Percentiles rank a stretch among this genome's conserved stretches.
phyloP scores from a whole-genome alignment of 2,113 vertebrate species.

The Crocuta crocuta region DNA sequence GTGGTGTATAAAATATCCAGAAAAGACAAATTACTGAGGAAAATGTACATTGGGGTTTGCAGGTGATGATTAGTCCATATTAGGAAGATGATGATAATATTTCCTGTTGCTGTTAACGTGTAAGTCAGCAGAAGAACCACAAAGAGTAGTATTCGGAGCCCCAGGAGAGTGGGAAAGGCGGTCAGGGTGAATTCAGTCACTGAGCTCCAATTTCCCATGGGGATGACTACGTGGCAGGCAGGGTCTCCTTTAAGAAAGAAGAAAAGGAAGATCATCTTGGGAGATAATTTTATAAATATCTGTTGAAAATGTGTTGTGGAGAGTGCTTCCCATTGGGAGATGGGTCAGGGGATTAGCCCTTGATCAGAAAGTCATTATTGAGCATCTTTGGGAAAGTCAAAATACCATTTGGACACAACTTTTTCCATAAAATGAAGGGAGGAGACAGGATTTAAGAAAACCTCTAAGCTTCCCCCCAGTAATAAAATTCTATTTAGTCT shows the following conservation, averaged over 20 bases:
- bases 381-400: not conserved
- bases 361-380: not conserved
- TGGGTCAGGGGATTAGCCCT: not conserved
- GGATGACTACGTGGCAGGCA: not conserved
- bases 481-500: not conserved
- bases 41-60: conserved; percentile 71
- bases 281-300: not conserved
- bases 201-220: not conserved
- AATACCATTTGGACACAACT: not conserved
- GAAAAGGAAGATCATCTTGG: not conserved
- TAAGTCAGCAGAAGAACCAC: conserved; percentile 56
- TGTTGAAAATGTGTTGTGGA: not conserved
- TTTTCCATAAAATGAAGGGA: not conserved
- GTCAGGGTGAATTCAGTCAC: conserved; percentile 59
- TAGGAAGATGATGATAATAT: conserved; percentile 60
- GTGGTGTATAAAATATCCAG: conserved; percentile 45
- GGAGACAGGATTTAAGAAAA: not conserved
- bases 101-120: conserved; percentile 53
- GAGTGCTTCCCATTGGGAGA: not conserved
- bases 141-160: conserved; percentile 37
- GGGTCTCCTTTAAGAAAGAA: not conserved
- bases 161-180: conserved; percentile 40
- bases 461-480: not conserved
- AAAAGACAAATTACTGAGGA: conserved; percentile 64
- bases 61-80: conserved; percentile 47